phyloP scores from a whole-genome alignment of 2,113 vertebrate species.

The Sorex fumeus region DNA sequence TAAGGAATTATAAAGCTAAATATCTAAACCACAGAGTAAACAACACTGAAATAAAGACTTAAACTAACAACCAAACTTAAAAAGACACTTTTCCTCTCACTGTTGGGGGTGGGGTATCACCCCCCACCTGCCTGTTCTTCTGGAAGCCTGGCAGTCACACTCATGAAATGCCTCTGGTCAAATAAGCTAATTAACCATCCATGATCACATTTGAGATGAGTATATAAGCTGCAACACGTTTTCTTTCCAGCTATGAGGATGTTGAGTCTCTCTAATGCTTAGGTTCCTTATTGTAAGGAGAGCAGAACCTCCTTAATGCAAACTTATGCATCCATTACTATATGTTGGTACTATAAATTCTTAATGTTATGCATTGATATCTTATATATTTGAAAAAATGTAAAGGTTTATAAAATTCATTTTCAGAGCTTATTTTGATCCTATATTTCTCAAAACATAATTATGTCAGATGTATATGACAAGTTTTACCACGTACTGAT shows the following conservation, averaged over 20 bases:
- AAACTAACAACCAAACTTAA: no score
- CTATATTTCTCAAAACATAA: slow-evolving; percentile 62
- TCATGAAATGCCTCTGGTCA: no score
- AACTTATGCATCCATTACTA: slow-evolving; percentile 31
- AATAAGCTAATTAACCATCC: no score
- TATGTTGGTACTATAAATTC: slow-evolving; percentile 32
- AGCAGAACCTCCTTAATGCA: slow-evolving; percentile 53
- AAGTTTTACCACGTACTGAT: slow-evolving; percentile 21
- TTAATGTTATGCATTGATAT: neutral
- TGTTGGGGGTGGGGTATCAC: no score
- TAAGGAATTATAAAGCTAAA: no score
- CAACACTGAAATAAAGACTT: no score
- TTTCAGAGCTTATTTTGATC: slow-evolving; percentile 51
- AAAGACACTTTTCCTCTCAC: no score
- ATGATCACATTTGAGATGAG: neutral
- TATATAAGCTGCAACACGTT: neutral
- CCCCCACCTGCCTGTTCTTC: no score
- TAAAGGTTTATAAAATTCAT: slow-evolving; percentile 58
- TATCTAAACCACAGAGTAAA: no score
- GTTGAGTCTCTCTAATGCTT: slow-evolving; percentile 34
- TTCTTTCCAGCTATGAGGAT: slow-evolving; percentile 51
- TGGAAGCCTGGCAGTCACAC: no score
- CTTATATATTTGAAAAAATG: slow-evolving; percentile 52
- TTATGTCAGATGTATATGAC: slow-evolving; percentile 21
- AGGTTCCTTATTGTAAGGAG: slow-evolving; percentile 63